Evolutionary conservation across 2,113 vertebrate genomes (phyloP), one percentile per base, ranked within the genome.

Genomic region (Vulpes ferrilata): DNA sequence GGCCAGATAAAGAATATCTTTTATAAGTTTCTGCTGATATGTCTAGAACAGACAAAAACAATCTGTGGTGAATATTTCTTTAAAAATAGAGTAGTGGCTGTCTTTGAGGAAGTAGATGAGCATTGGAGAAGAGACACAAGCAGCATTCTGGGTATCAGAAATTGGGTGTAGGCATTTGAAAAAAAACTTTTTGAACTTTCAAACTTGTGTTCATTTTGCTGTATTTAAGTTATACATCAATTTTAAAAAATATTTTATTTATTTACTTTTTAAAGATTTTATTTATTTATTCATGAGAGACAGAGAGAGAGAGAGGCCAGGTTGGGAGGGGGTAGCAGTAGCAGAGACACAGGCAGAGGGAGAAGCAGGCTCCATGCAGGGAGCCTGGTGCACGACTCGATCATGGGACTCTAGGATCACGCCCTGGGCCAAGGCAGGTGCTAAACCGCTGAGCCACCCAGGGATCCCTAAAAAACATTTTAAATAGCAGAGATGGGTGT

Each of bases 191-290:
- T 81, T 17, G 62, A 90, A 35, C 17, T 91, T 11, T 84, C 79
- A 88, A 43, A 76, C 15, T 55, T 92, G n/a, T 95, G n/a, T 84
- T 90, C n/a, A 48, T 55, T 90, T 87, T 51, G 94, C 51, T 90
- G 2, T 97, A 23, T 76, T 38, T 48, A 93, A 95, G 89, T 90
- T 92, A 90, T 55, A 73, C 17, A 62, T 97, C 76, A 96, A 69
- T 78, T 71, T 43, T 35, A 35, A 43, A 43, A 43, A 43, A 7
- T 7, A 0, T 43, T 43, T 43, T 43, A 43, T 43, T 43, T 43
- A 43, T 43, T 43, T 43, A 43, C 43, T 43, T 43, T 1, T 43
- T 43, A 43, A 43, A 43, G 43, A 43, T 43, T 43, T 43, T 43
- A 43, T 43, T 43, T 43, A 43, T 43, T 43, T 43, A 43, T 43